These are phyloP conservation scores for Volucella inanis DNA, from an alignment of 2,888 invertebrate species.

Conservation along the genomic window DNA sequence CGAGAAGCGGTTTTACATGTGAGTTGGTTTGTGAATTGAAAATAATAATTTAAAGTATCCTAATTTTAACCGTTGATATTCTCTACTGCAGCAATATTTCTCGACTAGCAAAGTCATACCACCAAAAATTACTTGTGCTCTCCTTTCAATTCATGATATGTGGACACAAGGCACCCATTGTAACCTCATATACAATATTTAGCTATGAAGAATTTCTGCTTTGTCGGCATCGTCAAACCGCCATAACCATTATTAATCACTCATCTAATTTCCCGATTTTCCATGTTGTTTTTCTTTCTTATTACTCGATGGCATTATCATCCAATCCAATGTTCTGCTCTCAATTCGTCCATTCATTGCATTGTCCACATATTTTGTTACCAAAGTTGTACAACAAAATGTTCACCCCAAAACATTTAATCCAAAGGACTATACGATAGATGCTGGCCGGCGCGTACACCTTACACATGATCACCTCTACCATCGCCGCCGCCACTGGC, in stretches of 20 bases:
- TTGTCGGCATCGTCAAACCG: slow-evolving; percentile 56
- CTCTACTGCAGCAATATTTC: too few species aligned
- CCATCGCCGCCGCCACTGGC: slow-evolving; percentile 5
- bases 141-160: background rate
- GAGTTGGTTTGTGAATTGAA: too few species aligned
- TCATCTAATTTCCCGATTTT: slow-evolving; percentile 70
- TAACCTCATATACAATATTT: slow-evolving; percentile 42
- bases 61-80: too few species aligned
- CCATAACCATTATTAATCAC: slow-evolving; percentile 67
- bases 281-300: slow-evolving; percentile 52
- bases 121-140: too few species aligned
- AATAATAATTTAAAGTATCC: too few species aligned
- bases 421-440: background rate
- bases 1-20: too few species aligned
- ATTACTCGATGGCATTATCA: slow-evolving; percentile 64
- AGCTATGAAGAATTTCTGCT: slow-evolving; percentile 24
- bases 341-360: slow-evolving; percentile 53
- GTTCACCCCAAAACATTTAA: slow-evolving; percentile 43
- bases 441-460: slow-evolving; percentile 36
- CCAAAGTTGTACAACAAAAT: slow-evolving; percentile 49
- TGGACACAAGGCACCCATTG: background rate
- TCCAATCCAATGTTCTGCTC: slow-evolving; percentile 63
- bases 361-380: slow-evolving; percentile 57
- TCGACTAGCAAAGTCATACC: too few species aligned
- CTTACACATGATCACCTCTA: slow-evolving; percentile 60